These are phyloP conservation scores for Drosophila bunnanda DNA, from an alignment of 2,888 invertebrate genomes.

Conservation along the genomic window DNA sequence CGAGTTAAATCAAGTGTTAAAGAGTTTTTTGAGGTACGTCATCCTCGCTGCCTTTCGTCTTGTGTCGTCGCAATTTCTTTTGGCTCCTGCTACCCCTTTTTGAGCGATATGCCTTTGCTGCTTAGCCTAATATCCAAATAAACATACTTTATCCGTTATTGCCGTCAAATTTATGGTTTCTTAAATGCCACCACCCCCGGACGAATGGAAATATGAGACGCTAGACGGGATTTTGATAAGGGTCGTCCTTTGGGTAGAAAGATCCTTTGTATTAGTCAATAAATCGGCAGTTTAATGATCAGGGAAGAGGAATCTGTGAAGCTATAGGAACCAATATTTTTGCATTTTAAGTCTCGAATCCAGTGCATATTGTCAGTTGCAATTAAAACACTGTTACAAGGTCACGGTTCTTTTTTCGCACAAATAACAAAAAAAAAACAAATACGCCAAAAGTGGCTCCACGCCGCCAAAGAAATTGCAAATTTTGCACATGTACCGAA, in stretches of 20 bases:
- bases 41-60: constrained; percentile 21
- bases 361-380: constrained; percentile 60
- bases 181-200: constrained; percentile 60
- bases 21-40: constrained; percentile 58
- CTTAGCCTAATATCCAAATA: constrained; percentile 78
- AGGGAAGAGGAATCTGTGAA: constrained; percentile 3
- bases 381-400: constrained; percentile 76
- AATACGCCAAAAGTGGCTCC: constrained; percentile 53
- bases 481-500: constrained; percentile 70
- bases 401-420: constrained; percentile 70
- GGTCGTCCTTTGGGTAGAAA: constrained; percentile 33
- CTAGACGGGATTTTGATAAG: constrained; percentile 62
- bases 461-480: constrained; percentile 75
- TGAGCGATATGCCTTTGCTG: constrained; percentile 49
- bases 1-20: constrained; percentile 79
- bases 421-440: constrained; percentile 61
- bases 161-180: constrained; percentile 77
- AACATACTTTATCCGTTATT: constrained; percentile 80
- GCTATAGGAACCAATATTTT: not conserved
- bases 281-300: constrained; percentile 41
- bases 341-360: not conserved
- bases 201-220: constrained; percentile 61
- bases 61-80: constrained; percentile 48
- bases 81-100: constrained; percentile 61
- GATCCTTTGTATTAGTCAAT: constrained; percentile 33